These are phyloP conservation scores for Stigmatopora argus DNA, from an alignment of 2,113 vertebrate genomes.

Conservation along the genomic window DNA sequence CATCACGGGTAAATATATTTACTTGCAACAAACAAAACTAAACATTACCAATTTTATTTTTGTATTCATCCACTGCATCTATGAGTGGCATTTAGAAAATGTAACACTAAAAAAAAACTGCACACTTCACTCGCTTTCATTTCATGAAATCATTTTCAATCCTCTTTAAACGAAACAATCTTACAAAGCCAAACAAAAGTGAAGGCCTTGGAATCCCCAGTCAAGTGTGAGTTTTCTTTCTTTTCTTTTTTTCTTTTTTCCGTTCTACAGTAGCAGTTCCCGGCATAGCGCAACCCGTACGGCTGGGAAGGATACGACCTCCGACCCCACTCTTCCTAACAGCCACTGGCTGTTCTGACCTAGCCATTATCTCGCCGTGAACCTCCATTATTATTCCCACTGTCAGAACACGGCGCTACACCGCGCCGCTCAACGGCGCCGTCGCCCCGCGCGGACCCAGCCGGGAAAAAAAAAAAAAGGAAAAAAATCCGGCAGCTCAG, in stretches of 20 bases:
- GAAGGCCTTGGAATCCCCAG: constrained; percentile 8
- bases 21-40: too few species aligned
- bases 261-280: constrained; percentile 5
- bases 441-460: constrained; percentile 28
- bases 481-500: constrained; percentile 36
- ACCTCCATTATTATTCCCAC: constrained; percentile 48
- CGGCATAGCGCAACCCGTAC: constrained; percentile 21
- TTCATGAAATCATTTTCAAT: too few species aligned
- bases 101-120: too few species aligned
- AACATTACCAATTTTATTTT: too few species aligned
- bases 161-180: too few species aligned
- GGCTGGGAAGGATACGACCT: constrained; percentile 53
- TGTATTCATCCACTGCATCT: too few species aligned
- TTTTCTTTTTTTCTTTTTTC: neutral
- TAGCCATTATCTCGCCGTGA: constrained; percentile 51
- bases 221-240: constrained; percentile 9
- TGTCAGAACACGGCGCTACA: constrained; percentile 37
- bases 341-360: constrained; percentile 47
- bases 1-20: too few species aligned
- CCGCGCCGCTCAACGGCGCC: constrained; percentile 25
- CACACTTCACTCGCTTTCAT: too few species aligned
- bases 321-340: constrained; percentile 54
- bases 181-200: too few species aligned
- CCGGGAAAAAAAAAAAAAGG: constrained; percentile 20
- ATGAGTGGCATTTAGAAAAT: too few species aligned